phyloP scores from a whole-genome alignment of 2,797 vertebrate species.

The Lepus townsendii region DNA sequence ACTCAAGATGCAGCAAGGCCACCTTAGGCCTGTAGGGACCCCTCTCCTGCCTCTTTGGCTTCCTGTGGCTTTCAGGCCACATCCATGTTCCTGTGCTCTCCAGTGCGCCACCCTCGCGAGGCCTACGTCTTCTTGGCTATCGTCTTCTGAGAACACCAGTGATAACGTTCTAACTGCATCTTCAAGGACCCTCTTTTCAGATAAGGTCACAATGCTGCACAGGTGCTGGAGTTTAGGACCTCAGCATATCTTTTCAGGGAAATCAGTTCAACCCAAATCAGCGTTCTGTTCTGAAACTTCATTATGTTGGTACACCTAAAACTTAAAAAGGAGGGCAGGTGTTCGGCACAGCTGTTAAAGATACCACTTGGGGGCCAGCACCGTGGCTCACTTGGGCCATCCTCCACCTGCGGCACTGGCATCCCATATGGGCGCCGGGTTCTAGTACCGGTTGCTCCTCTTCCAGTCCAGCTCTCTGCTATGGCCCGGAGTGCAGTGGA shows the following conservation, averaged over 20 bases:
- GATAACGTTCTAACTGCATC: neutral
- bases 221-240: neutral
- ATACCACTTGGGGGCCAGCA: too few relatives aligned
- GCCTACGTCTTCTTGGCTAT: neutral
- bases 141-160: neutral
- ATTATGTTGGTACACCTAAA: too few relatives aligned
- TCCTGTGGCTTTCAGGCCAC: neutral
- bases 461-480: too few relatives aligned
- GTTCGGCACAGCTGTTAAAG: neutral
- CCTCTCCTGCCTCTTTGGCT: neutral
- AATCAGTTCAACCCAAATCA: neutral
- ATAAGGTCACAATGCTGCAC: neutral
- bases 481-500: too few relatives aligned
- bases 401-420: too few relatives aligned
- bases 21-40: neutral
- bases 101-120: neutral
- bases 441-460: too few relatives aligned
- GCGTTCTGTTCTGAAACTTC: neutral
- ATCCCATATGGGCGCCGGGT: too few relatives aligned
- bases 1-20: neutral
- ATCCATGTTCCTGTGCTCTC: neutral
- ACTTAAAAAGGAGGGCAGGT: neutral
- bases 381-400: too few relatives aligned
- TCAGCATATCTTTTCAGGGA: neutral
- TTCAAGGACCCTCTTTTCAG: conserved; percentile 10